Evolutionary conservation across 2,113 vertebrate species (phyloP).

Genomic region (Hyperopisus bebe): DNA sequence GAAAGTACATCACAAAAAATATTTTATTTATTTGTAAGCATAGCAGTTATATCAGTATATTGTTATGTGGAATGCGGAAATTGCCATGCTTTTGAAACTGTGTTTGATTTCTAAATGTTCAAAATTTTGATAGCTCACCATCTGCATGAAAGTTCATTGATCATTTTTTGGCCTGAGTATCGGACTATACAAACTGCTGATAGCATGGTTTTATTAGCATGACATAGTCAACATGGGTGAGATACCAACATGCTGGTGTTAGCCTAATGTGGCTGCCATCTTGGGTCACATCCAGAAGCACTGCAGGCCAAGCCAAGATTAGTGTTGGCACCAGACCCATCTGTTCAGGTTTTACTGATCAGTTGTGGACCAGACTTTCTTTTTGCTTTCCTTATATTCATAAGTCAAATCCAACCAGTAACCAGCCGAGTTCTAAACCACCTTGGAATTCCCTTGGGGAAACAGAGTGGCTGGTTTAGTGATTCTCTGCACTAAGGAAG

Average conservation of each 20-base stretch:
- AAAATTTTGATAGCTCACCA: neutral
- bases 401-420: constrained; percentile 21
- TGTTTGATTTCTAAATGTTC: neutral
- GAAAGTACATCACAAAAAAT: neutral
- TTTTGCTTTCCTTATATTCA: constrained; percentile 20
- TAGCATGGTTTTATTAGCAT: neutral
- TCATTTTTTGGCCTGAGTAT: neutral
- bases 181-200: neutral
- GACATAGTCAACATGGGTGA: neutral
- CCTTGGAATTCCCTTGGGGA: constrained; percentile 9
- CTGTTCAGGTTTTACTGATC: constrained; percentile 23
- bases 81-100: neutral
- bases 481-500: neutral
- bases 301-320: neutral
- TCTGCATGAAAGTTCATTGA: neutral
- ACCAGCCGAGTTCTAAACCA: constrained; percentile 17
- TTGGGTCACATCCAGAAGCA: neutral
- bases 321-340: constrained; percentile 2
- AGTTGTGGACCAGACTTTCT: constrained; percentile 1
- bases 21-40: neutral
- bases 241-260: neutral
- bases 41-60: neutral
- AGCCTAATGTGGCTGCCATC: neutral
- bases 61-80: neutral
- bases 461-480: neutral